Conservation (phyloP, 2,113 vertebrate species). For the Thomomys bottae region DNA sequence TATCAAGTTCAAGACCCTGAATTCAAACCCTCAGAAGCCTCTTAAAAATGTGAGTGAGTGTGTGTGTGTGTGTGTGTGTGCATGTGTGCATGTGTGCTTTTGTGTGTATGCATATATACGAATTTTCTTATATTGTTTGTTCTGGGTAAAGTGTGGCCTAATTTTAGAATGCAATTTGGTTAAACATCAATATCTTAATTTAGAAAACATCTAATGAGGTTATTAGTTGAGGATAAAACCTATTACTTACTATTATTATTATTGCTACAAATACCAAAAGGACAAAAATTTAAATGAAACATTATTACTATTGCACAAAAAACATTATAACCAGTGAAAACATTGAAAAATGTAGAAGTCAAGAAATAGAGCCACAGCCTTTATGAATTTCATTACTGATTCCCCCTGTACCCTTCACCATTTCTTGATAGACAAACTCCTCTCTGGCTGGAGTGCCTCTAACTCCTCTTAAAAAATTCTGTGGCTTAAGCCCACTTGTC, state of each 20-base stretch:
- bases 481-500: neutral
- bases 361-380: neutral
- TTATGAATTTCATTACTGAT: neutral
- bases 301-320: conserved; percentile 35
- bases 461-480: neutral
- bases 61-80: too few relatives aligned
- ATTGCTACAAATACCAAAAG: conserved; percentile 36
- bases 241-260: conserved; percentile 18
- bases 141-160: neutral
- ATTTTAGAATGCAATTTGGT: conserved; percentile 29
- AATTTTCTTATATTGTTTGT: conserved; percentile 6
- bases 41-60: too few relatives aligned
- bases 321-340: neutral
- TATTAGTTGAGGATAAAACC: conserved; percentile 32
- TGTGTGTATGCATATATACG: too few relatives aligned
- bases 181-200: conserved; percentile 24
- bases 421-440: neutral
- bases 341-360: neutral
- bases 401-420: neutral
- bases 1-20: too few relatives aligned
- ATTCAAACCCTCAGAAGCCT: too few relatives aligned
- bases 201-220: conserved; percentile 23
- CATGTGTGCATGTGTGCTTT: too few relatives aligned
- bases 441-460: neutral
- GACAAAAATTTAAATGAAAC: conserved; percentile 33